phyloP scores from a whole-genome alignment of 2,113 vertebrate species.

The Hucho hucho region DNA sequence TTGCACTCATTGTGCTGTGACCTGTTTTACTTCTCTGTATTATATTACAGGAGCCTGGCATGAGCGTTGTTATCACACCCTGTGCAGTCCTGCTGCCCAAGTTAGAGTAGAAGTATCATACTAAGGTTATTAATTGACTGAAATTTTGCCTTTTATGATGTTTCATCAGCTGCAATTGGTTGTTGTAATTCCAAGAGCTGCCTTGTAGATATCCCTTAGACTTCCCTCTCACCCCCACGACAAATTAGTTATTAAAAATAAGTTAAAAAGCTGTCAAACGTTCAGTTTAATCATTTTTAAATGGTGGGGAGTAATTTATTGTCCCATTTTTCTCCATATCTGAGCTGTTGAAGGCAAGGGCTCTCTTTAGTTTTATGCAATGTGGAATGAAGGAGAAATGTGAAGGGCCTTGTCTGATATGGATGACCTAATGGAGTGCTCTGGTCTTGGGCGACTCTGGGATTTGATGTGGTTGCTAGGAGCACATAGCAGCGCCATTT shows the following conservation, averaged over 20 bases:
- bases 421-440: conserved; percentile 54
- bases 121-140: not conserved
- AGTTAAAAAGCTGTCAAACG: not conserved
- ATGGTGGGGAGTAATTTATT: not conserved
- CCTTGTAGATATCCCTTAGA: not conserved
- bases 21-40: conserved; percentile 61
- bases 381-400: conserved; percentile 39
- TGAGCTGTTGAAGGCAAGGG: conserved; percentile 30
- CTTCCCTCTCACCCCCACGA: too few species aligned
- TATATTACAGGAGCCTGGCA: conserved; percentile 50
- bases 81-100: conserved; percentile 4
- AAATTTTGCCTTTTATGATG: not conserved
- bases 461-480: conserved; percentile 32
- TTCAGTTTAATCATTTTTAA: not conserved
- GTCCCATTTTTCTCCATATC: not conserved
- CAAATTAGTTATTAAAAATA: too few species aligned
- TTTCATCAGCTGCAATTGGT: not conserved
- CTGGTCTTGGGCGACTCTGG: conserved; percentile 28
- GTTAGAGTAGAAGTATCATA: not conserved
- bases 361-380: conserved; percentile 39
- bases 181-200: not conserved
- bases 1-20: conserved; percentile 61
- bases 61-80: conserved; percentile 16
- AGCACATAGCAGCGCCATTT: conserved; percentile 21
- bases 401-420: conserved; percentile 45